Percentiles rank a stretch among this genome's conserved stretches.
Evolutionary conservation across 2,888 invertebrate genomes (phyloP).

Genomic region (Hanleya hanleyi): DNA sequence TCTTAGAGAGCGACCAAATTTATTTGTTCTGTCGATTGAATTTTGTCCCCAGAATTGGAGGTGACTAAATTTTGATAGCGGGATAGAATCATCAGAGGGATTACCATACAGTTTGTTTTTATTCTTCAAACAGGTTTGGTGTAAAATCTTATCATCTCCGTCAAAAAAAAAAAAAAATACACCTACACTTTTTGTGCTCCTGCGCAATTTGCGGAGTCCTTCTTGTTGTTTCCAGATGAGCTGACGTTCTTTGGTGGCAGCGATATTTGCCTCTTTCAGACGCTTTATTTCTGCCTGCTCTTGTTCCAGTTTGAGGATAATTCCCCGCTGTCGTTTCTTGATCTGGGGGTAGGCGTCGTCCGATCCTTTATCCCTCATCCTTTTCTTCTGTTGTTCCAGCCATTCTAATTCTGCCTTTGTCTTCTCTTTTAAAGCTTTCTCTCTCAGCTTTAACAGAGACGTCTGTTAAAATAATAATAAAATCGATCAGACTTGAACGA

Average conservation of each 20-base stretch:
- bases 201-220: slow-evolving; percentile 52
- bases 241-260: slow-evolving; percentile 66
- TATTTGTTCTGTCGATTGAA: too few relatives aligned
- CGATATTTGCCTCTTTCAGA: slow-evolving; percentile 65
- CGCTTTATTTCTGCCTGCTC: slow-evolving; percentile 81
- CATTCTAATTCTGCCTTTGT: slow-evolving; percentile 80
- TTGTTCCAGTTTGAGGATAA: slow-evolving; percentile 80
- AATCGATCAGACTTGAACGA: too few relatives aligned
- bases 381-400: slow-evolving; percentile 81
- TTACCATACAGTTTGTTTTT: too few relatives aligned
- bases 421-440: slow-evolving; percentile 81
- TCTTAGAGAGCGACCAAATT: too few relatives aligned
- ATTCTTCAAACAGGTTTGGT: too few relatives aligned
- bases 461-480: slow-evolving; percentile 72
- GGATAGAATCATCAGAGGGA: too few relatives aligned
- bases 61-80: too few relatives aligned
- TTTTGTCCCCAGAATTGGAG: too few relatives aligned
- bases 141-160: too few relatives aligned
- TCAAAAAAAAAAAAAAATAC: too few relatives aligned
- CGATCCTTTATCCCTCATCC: slow-evolving; percentile 77
- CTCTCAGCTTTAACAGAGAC: slow-evolving; percentile 80
- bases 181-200: slow-evolving; percentile 34
- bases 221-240: slow-evolving; percentile 67
- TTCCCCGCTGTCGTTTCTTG: slow-evolving; percentile 81
- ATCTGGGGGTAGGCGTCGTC: slow-evolving; percentile 78